Evolutionary conservation across 2,797 vertebrate species (phyloP).

Genomic region (Schizothorax lantsangensis): DNA sequence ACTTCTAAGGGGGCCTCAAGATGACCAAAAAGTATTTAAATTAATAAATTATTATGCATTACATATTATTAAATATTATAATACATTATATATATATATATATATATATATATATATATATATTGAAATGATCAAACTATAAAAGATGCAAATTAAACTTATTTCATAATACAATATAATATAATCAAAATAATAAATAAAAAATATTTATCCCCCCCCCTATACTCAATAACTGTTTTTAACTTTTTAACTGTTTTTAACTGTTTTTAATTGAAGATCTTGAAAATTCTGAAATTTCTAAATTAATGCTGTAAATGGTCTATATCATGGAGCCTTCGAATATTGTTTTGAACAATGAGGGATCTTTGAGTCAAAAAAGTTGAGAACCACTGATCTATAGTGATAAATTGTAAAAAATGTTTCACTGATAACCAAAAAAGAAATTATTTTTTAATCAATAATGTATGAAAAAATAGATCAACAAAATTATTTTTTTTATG

Average conservation of each 20-base stretch:
- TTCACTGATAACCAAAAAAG: not conserved
- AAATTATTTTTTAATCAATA: not conserved
- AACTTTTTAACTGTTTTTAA: not conserved
- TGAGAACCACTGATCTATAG: not conserved
- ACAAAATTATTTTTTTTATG: not conserved
- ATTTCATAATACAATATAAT: not conserved
- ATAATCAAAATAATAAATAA: no score
- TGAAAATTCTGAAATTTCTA: not conserved
- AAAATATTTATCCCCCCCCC: no score
- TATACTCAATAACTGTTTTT: not conserved
- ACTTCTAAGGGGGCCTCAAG: not conserved
- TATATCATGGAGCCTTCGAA: not conserved
- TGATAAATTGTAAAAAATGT: not conserved
- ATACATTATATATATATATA: not conserved
- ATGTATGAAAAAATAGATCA: not conserved
- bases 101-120: not conserved
- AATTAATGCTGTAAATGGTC: not conserved
- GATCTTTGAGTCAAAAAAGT: not conserved
- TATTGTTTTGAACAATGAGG: not conserved
- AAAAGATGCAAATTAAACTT: not conserved
- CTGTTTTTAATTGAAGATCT: not conserved
- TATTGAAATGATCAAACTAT: not conserved
- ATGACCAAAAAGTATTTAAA: not conserved
- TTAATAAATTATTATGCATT: not conserved
- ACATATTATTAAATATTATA: no score